Percentiles rank a stretch among this genome's conserved stretches.
Evolutionary conservation across 2,888 invertebrate genomes (phyloP).

Genomic region (Ichneumoninae sp.): DNA sequence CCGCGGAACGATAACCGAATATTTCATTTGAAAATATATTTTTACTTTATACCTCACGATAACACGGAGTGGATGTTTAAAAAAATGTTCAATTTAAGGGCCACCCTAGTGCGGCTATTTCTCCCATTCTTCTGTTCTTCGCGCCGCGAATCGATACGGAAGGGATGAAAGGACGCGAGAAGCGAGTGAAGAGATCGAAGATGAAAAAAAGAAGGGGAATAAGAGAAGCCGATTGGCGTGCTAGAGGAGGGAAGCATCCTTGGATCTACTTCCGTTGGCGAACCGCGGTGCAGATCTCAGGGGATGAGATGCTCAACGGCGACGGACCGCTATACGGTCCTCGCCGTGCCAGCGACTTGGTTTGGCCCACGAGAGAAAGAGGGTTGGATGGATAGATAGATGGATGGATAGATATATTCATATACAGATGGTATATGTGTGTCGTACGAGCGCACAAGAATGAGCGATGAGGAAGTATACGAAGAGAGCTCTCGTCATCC

Average conservation of each 20-base stretch:
- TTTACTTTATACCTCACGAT: too few relatives aligned
- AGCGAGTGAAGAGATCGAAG: neutral
- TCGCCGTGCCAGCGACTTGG: slow-evolving; percentile 47
- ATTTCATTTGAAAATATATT: too few relatives aligned
- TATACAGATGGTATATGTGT: neutral
- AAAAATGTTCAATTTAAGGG: too few relatives aligned
- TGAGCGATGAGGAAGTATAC: slow-evolving; percentile 49
- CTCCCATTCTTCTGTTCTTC: neutral
- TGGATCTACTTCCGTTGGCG: slow-evolving; percentile 39
- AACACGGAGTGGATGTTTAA: too few relatives aligned
- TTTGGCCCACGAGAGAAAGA: slow-evolving; percentile 50
- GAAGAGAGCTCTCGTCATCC: slow-evolving; percentile 68
- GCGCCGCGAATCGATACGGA: neutral
- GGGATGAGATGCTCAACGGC: slow-evolving; percentile 40
- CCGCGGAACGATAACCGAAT: too few relatives aligned
- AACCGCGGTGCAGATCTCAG: slow-evolving; percentile 23
- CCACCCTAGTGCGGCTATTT: neutral
- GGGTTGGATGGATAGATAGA: neutral
- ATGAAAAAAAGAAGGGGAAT: slow-evolving; percentile 17
- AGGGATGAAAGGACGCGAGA: neutral
- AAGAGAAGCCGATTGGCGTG: slow-evolving; percentile 38
- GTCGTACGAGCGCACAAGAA: slow-evolving; percentile 13
- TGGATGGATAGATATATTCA: neutral
- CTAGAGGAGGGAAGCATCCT: slow-evolving; percentile 45
- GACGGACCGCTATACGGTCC: slow-evolving; percentile 14